These are phyloP conservation scores for Leptopilina myrica DNA, from an alignment of 2,888 invertebrate species.

Conservation along the genomic window DNA sequence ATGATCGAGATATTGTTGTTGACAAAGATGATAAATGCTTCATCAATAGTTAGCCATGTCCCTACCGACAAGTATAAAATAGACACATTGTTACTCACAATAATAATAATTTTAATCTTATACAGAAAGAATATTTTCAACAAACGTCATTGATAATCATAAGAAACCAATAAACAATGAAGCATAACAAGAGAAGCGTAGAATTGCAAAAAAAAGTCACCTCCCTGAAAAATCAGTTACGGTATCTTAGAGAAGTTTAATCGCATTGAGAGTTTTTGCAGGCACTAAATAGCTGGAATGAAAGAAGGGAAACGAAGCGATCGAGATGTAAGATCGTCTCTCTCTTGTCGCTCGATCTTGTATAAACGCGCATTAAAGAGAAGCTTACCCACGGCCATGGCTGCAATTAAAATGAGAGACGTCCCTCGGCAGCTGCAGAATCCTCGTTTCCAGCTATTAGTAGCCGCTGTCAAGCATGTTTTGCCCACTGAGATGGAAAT, in stretches of 20 bases:
- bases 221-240: conserved; percentile 20
- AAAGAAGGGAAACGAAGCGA: conserved; percentile 46
- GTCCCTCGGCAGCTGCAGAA: conserved; percentile 57
- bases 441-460: conserved; percentile 53
- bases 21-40: no score
- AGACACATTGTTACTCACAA: no score
- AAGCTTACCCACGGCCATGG: conserved; percentile 51
- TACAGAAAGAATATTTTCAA: not conserved
- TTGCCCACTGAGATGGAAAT: conserved; percentile 50
- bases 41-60: no score
- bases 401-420: conserved; percentile 57
- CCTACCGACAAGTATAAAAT: no score
- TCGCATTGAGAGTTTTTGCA: conserved; percentile 32
- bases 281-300: conserved; percentile 35
- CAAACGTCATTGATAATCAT: not conserved
- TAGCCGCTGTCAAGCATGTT: conserved; percentile 48
- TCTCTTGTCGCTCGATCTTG: conserved; percentile 46
- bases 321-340: conserved; percentile 49
- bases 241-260: conserved; percentile 29
- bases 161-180: not conserved
- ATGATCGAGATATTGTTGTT: not conserved
- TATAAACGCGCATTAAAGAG: conserved; percentile 56
- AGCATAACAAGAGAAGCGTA: not conserved
- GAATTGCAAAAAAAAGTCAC: not conserved
- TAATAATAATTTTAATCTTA: no score